Base-by-base conservation (phyloP, 2,797 vertebrate genomes). In the Rhynchonycteris naso region DNA sequence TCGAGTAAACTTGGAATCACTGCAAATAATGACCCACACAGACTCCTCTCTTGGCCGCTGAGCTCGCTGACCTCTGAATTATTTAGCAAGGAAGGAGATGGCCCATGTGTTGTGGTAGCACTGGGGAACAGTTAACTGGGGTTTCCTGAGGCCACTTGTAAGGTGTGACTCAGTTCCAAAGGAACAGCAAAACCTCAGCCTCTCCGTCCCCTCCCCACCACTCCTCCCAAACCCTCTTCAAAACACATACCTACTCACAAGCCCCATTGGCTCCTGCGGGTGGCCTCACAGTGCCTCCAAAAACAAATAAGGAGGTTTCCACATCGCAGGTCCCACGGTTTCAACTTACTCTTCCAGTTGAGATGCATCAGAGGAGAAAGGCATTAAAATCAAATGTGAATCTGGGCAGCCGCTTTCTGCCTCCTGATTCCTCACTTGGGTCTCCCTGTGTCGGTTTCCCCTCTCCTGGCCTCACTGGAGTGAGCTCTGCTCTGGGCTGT, bases 271-370 rank as follows among this genome's bases (percentile, higher is more conserved):
- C 79, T 88, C 91, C 93, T 11, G 86, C 19, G 15, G 69, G 81
- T 28, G 35, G 65, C 75, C 86, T 81, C 79, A 1, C 21, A 2
- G 47, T 7, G 54, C 61, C 88, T 50, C 38, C 1, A 21, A 26
- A 74, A 84, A 74, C 59, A 66, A 61, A 30, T n/a, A 54, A 88
- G 59, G 38, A 86, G 7, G 54, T 72, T 58, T n/a, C n/a, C 24
- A 18, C 74, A 5, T 7, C 0, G 5, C 58, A 21, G 68, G 12
- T 80, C 89, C 78, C 18, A 35, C 47, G 58, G 69, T 50, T 96
- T 88, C 88, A n/a, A 68, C 88, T 85, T 90, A 61, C 81, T 72
- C 83, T 85, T 92, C 83, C 81, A 10, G 19, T 35, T 12, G 50
- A 91, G 81, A 65, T 0, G 30, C 81, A 47, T 56, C 81, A 56